Percentiles rank a stretch among this genome's conserved stretches.
phyloP scores from a whole-genome alignment of 2,888 invertebrate genomes.

The Diabrotica balteata region DNA sequence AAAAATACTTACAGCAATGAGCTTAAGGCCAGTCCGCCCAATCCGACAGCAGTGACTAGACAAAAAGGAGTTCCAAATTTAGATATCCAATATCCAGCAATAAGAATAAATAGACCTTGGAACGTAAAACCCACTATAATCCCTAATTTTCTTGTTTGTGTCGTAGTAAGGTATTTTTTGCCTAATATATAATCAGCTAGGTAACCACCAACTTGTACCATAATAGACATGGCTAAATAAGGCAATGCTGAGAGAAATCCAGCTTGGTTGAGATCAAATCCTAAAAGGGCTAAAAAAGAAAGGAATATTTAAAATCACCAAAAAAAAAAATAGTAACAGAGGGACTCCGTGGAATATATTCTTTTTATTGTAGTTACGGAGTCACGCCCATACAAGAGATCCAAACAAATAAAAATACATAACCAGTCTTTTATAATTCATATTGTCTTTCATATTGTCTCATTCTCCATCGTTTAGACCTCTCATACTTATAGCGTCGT shows the following conservation, averaged over 20 bases:
- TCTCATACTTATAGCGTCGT: too few relatives aligned
- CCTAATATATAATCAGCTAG: slow-evolving; percentile 79
- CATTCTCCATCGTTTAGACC: too few relatives aligned
- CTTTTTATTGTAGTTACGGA: too few relatives aligned
- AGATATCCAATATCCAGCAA: slow-evolving; percentile 75
- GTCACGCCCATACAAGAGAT: too few relatives aligned
- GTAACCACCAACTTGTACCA: slow-evolving; percentile 80
- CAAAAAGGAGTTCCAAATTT: slow-evolving; percentile 52
- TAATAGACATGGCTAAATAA: slow-evolving; percentile 85
- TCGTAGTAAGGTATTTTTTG: slow-evolving; percentile 70
- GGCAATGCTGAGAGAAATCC: slow-evolving; percentile 87
- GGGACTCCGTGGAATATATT: too few relatives aligned
- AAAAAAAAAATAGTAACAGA: too few relatives aligned
- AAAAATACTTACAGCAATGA: slow-evolving; percentile 18
- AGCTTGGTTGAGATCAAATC: slow-evolving; percentile 77
- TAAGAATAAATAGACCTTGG: slow-evolving; percentile 86
- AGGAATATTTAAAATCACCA: neutral
- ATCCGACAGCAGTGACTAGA: slow-evolving; percentile 8
- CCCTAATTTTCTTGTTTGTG: slow-evolving; percentile 71
- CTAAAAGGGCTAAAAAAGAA: slow-evolving; percentile 49
- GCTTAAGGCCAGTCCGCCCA: slow-evolving; percentile 11
- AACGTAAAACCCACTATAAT: slow-evolving; percentile 75
- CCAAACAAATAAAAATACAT: too few relatives aligned
- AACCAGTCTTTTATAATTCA: too few relatives aligned
- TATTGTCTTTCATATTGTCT: too few relatives aligned